phyloP scores from a whole-genome alignment of 2,797 vertebrate species.

The Dipus sagitta region DNA sequence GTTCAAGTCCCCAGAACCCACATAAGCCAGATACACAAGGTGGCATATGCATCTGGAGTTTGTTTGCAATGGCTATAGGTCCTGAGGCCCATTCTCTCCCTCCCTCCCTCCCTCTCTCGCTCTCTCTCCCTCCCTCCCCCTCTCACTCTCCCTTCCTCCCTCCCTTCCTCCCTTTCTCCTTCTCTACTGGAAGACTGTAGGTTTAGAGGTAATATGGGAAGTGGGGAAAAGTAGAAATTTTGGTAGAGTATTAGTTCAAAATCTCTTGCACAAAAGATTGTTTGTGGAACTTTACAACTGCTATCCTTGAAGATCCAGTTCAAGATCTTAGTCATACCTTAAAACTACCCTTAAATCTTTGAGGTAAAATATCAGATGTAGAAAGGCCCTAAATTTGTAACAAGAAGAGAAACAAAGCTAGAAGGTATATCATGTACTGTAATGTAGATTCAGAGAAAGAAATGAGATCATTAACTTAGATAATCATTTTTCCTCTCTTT shows the following conservation, averaged over 20 bases:
- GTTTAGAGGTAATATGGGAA: neutral
- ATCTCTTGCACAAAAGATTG: neutral
- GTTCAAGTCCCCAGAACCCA: neutral
- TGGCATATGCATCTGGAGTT: too few relatives aligned
- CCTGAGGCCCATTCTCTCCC: too few relatives aligned
- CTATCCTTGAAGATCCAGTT: neutral
- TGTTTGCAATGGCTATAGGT: too few relatives aligned
- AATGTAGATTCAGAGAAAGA: constrained; percentile 10
- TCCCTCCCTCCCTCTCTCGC: too few relatives aligned
- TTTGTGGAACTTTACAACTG: constrained; percentile 21
- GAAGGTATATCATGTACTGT: neutral
- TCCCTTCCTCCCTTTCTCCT: too few relatives aligned
- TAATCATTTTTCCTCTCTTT: constrained; percentile 22
- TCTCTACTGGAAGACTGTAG: too few relatives aligned
- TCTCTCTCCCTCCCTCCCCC: too few relatives aligned
- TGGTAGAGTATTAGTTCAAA: constrained; percentile 18
- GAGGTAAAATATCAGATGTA: neutral
- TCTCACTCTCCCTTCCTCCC: too few relatives aligned
- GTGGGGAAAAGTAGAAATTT: neutral
- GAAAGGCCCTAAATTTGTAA: neutral
- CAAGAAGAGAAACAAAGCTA: neutral
- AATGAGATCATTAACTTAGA: neutral
- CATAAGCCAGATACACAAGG: too few relatives aligned
- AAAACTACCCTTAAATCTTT: constrained; percentile 10
- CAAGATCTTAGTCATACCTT: neutral